Percentiles rank a stretch among this genome's conserved stretches.
Conservation (phyloP, 1,140 invertebrate genomes). For the Sinella curviseta region DNA sequence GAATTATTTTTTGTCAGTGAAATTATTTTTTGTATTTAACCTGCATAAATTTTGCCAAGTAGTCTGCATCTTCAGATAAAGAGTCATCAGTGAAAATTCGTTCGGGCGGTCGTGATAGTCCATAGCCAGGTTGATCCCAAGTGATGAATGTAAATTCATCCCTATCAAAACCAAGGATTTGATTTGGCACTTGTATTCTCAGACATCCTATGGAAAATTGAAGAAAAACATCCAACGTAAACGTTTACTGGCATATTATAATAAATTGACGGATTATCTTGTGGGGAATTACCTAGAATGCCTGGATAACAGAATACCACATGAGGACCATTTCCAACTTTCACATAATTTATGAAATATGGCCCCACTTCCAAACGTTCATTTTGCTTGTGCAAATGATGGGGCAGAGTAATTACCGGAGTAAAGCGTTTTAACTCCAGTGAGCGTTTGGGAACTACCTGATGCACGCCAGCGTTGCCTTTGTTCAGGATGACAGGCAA, state of each 20-base stretch:
- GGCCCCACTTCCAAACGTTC: constrained; percentile 19
- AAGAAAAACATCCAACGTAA: background rate
- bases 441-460: no score
- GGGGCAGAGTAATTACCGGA: no score
- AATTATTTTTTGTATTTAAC: constrained; percentile 45
- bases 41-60: constrained; percentile 54
- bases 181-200: constrained; percentile 54
- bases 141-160: constrained; percentile 55
- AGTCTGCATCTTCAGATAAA: constrained; percentile 56
- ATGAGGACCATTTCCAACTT: constrained; percentile 43
- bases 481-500: no score
- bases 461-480: no score
- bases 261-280: background rate
- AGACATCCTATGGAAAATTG: constrained; percentile 50
- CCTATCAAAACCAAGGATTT: constrained; percentile 53
- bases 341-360: constrained; percentile 40
- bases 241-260: background rate
- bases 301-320: constrained; percentile 43
- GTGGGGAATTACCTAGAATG: constrained; percentile 36
- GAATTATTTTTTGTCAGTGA: background rate
- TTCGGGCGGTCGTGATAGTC: constrained; percentile 54
- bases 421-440: no score
- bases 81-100: constrained; percentile 54
- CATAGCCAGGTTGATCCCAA: constrained; percentile 59
- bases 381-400: no score